Base-by-base conservation (phyloP, 2,113 vertebrate genomes). In the Oxyruncus cristatus region DNA sequence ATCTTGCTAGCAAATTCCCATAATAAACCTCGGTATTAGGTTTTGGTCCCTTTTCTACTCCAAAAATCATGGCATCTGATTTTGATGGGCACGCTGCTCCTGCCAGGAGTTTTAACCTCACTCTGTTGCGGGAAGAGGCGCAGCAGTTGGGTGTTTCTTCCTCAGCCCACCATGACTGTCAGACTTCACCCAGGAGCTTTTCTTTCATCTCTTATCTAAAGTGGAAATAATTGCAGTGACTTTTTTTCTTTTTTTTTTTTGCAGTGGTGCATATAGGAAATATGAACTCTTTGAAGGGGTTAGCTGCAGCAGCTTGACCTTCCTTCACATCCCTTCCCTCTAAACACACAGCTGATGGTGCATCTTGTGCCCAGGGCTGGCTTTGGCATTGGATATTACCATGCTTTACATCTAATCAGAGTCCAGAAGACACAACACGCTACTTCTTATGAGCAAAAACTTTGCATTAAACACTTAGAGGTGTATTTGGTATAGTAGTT, bases 201-300 rank as follows among this genome's bases (percentile, higher is more conserved):
- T 65, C 50, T 61, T 86, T 59, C 23, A 14, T 68, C 37, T n/a
- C 28, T 35, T 73, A 55, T 13, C n/a, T 35, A 30, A 68, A 67
- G 9, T 9, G 15, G 7, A 73, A 91, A 39, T 73, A 59, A 28
- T 17, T 30, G 16, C 21, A 42, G 41, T 24, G 18, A 27, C 15
- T 11, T 32, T 28, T 50, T 23, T 11, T 32, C 24, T 50, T 23
- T 27, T 8, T 20, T 55, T 55, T 16, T 30, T 53, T 53, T 53
- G 9, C 32, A 20, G 0, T 17, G 14, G 19, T 2, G 0, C 0
- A 0, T n/a, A 0, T 12, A 26, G 67, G 55, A 46, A 67, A 42
- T 62, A 39, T 2, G 13, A 49, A 11, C 82, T 30, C 52, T 62
- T 28, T 30, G 35, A 47, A 46, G 49, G 37, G 32, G 3, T 70